Evolutionary conservation across 1,140 invertebrate genomes (phyloP).

Genomic region (Nasonia giraulti): DNA sequence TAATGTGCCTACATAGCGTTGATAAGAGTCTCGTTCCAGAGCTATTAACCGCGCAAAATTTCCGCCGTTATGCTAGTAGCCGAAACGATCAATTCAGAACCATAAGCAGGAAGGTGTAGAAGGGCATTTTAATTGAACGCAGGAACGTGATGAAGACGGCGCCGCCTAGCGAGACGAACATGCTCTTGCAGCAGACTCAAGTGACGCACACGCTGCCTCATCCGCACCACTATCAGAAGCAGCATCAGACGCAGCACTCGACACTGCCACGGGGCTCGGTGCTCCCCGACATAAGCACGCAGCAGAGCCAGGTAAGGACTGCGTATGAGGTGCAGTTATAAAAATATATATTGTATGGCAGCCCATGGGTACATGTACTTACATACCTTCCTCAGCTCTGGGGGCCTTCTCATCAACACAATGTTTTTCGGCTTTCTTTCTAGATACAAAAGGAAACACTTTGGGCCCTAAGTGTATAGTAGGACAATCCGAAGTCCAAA

Average conservation of each 20-base stretch:
- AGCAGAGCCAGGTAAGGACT: slow-evolving; percentile 63
- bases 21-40: too few species aligned
- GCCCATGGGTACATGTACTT: background rate
- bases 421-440: slow-evolving; percentile 19
- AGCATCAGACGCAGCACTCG: slow-evolving; percentile 73
- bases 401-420: background rate
- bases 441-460: slow-evolving; percentile 47
- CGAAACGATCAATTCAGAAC: too few species aligned
- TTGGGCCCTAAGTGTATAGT: slow-evolving; percentile 49
- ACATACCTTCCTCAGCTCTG: background rate
- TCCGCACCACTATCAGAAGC: slow-evolving; percentile 75
- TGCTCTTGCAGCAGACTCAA: slow-evolving; percentile 73
- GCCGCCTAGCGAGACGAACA: slow-evolving; percentile 77
- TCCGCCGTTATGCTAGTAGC: too few species aligned
- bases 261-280: slow-evolving; percentile 69
- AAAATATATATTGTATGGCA: background rate
- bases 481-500: slow-evolving; percentile 7
- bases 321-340: background rate
- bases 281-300: slow-evolving; percentile 66
- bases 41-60: too few species aligned
- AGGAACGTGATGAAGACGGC: slow-evolving; percentile 74
- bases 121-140: slow-evolving; percentile 36
- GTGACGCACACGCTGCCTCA: slow-evolving; percentile 74
- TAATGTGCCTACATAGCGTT: too few species aligned
- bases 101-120: background rate